Evolutionary conservation across 2,113 vertebrate species (phyloP), one percentile per base, ranked within the genome.

Genomic region (Rhinichthys klamathensis): DNA sequence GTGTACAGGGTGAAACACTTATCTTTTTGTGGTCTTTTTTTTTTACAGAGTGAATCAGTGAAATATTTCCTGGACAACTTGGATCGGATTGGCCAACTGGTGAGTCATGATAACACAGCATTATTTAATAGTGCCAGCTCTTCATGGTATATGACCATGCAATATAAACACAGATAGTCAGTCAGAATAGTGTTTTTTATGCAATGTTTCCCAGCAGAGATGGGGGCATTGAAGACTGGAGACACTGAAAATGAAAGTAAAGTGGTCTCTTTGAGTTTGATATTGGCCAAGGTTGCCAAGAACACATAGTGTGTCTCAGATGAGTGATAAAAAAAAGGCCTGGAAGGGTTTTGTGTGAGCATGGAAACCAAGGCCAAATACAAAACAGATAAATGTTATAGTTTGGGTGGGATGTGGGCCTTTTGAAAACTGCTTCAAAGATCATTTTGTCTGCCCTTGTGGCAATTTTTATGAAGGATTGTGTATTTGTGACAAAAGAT

Each of bases 11-110:
- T 51, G 35, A 81, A 67, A 49, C 30, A 15, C 10, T 41, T 23
- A 10, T 30, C 16, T 87, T 27, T 80, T 74, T 65, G 15, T n/a
- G 49, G 75, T 46, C 83, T 0, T 60, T 15, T 54, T 15, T 54
- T 0, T 60, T 25, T 89, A 46, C 95, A 99, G 98, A 98, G 97
- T 63, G 98, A 99, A 90, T 99, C 98, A 0, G 97, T 99, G 89
- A 99, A 98, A 91, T 99, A 99, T 93, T 99, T 99, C 93, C 93
- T 99, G 95, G 98, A 99, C 90, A 98, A 97, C 93, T 92, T 99
- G 94, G 97, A 99, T 93, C 95, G 96, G n/a, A 97, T 99, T 0
- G 98, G 97, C 86, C 96, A 98, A 88, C 94, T 97, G 96, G 98
- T 99, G 94, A 98, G 97, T 95, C 84, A 85, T 30, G 58, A 87